Percentiles rank a stretch among this genome's conserved stretches.
These are phyloP conservation scores for Cliona cf. orientalis DNA, from an alignment of 37 sponge, comb jelly and placozoan species.

Conservation along the genomic window DNA sequence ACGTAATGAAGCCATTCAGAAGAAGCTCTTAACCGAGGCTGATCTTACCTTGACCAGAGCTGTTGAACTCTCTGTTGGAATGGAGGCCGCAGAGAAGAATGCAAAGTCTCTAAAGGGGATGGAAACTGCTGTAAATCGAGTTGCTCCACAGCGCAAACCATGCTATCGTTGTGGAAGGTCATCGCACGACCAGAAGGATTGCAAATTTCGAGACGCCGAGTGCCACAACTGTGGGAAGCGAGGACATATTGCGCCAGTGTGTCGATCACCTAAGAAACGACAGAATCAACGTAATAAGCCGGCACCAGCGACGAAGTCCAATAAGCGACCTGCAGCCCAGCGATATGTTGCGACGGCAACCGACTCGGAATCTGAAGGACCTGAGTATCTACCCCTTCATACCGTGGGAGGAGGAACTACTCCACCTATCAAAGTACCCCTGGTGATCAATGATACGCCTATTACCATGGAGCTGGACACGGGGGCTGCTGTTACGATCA, in stretches of 20 bases:
- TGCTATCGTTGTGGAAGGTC: slow-evolving; percentile 1
- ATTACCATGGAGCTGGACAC: no score
- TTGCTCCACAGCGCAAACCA: neutral
- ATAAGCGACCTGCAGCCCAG: no score
- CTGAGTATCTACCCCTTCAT: no score
- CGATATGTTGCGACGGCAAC: neutral
- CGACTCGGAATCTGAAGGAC: no score
- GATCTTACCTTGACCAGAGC: slow-evolving; percentile 3
- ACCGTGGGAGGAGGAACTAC: no score
- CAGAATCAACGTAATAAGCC: neutral
- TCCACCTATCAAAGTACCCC: no score
- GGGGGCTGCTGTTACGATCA: no score
- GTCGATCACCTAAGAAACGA: neutral
- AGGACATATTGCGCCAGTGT: slow-evolving; percentile 24
- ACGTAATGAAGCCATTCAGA: slow-evolving; percentile 14
- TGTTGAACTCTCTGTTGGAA: no score
- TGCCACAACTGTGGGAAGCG: slow-evolving; percentile 16
- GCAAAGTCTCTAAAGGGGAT: no score
- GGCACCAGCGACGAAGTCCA: neutral
- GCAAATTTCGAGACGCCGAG: neutral
- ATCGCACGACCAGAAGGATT: neutral
- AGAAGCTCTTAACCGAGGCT: neutral
- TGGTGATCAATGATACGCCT: no score
- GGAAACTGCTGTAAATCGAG: no score
- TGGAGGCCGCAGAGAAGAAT: no score